Evolutionary conservation across 2,888 invertebrate genomes (phyloP).

Genomic region (Eristalinus sepulchralis): DNA sequence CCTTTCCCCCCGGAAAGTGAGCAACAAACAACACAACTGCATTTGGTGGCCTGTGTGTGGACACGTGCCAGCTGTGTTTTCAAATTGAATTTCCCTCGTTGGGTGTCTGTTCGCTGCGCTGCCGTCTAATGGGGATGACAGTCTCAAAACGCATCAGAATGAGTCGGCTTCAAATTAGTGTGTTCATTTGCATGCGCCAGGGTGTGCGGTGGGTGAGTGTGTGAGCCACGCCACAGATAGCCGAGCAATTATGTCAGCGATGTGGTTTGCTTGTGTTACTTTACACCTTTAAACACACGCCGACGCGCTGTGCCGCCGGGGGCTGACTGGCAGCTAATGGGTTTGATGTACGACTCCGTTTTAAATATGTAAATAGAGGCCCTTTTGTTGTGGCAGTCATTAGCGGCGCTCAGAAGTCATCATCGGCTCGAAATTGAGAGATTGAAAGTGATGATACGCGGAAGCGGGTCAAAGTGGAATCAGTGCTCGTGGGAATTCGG

Average conservation of each 20-base stretch:
- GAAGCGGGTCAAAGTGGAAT: conserved; percentile 19
- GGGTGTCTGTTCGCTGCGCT: conserved; percentile 23
- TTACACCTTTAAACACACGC: conserved; percentile 48
- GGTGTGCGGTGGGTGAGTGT: conserved; percentile 31
- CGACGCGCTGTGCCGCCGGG: too few species aligned
- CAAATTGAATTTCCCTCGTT: conserved; percentile 80
- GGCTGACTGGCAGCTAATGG: conserved; percentile 28
- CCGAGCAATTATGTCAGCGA: conserved; percentile 61
- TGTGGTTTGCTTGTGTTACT: conserved; percentile 66
- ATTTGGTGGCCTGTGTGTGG: conserved; percentile 72
- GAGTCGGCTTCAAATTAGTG: conserved; percentile 62
- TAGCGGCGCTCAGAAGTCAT: conserved; percentile 40
- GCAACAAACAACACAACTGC: conserved; percentile 69
- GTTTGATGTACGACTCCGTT: conserved; percentile 33
- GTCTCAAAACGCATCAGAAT: conserved; percentile 55
- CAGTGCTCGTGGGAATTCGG: conserved; percentile 40
- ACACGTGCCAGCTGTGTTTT: conserved; percentile 81
- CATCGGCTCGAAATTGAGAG: conserved; percentile 47
- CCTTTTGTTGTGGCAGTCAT: conserved; percentile 51
- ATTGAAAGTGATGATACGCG: conserved; percentile 24
- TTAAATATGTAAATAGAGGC: conserved; percentile 51
- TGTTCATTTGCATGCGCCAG: conserved; percentile 57
- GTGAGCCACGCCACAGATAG: not conserved
- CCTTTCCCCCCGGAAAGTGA: conserved; percentile 29
- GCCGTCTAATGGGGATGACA: conserved; percentile 52